Evolutionary conservation across 2,888 invertebrate species (phyloP), one percentile per base, ranked within the genome.

Genomic region (Baronia brevicornis): DNA sequence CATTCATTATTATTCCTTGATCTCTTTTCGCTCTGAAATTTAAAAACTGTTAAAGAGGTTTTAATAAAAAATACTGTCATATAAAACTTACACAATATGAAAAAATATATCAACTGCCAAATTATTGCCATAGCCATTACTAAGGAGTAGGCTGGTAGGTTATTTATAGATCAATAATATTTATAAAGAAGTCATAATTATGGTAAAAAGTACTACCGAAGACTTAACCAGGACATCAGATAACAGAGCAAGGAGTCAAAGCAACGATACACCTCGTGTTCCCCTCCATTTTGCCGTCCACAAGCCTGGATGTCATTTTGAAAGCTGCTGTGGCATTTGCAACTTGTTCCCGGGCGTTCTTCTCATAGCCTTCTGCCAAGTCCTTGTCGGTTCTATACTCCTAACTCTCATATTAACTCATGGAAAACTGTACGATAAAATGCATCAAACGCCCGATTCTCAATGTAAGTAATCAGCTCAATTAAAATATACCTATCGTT

Each of bases 261-360:
- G 69, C 25, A 48, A 53, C 1, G 60, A 62, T 23, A 55, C 63
- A 1, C 32, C 34, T 7, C 45, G 33, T 13, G 96, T 26, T 92
- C 80, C 80, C 0, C 40, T 71, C 0, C 80, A 80, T 39, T 82
- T 79, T 31, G 28, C 72, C 1, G 51, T 78, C 3, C 77, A 80
- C 56, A 75, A 75, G 38, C 62, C 54, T 3, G 80, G 80, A 6
- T 74, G 63, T 32, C 82, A 82, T 47, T 51, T 82, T 36, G 82
- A 82, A 48, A 80, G 80, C 47, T 82, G 80, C 55, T 82, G 82
- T 28, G 82, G 82, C 0, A 41, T 80, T 12, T 82, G 82, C 57
- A 82, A 82, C 41, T 51, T 82, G 9, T 82, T 82, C 49, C 82
- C 82, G 1, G 82, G 82, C 1, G 82, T 82, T 0, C 58, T 82